Percentiles rank a stretch among this genome's conserved stretches.
Conservation (phyloP, 2,888 invertebrate species). For the Drosophila trichaetosa region DNA sequence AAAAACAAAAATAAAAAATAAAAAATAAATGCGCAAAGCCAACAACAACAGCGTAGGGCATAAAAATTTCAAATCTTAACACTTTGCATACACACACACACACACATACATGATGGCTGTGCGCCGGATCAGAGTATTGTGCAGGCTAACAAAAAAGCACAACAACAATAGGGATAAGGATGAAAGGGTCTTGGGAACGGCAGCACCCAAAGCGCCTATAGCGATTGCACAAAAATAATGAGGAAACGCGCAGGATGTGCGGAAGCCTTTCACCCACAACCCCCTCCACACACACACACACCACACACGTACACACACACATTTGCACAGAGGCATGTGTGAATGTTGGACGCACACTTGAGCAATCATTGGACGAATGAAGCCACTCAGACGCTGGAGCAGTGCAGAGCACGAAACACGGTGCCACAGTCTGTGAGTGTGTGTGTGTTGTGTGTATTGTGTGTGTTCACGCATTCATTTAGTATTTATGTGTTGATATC, state of each 20-base stretch:
- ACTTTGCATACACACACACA: conserved; percentile 58
- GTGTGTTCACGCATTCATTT: conserved; percentile 60
- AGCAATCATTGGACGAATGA: conserved; percentile 76
- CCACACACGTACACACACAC: background rate
- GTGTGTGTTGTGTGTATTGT: conserved; percentile 15
- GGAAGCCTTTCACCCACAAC: conserved; percentile 46
- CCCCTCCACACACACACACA: conserved; percentile 21
- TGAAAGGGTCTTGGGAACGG: conserved; percentile 38
- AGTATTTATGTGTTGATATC: conserved; percentile 79
- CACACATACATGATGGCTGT: conserved; percentile 7
- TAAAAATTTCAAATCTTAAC: conserved; percentile 74
- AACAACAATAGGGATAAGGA: conserved; percentile 53
- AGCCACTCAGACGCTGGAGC: conserved; percentile 74
- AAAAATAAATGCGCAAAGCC: conserved; percentile 47
- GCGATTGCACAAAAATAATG: conserved; percentile 81
- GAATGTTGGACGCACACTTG: conserved; percentile 56
- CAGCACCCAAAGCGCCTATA: conserved; percentile 66
- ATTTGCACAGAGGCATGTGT: conserved; percentile 7
- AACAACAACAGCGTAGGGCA: conserved; percentile 50
- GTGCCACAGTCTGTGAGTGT: conserved; percentile 36
- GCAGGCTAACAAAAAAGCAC: conserved; percentile 56
- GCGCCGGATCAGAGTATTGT: conserved; percentile 56
- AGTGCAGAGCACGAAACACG: conserved; percentile 22
- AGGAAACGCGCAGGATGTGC: conserved; percentile 74
- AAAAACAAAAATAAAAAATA: conserved; percentile 14